Evolutionary conservation across 2,888 invertebrate genomes (phyloP).

Genomic region (Andricus quercusramuli): DNA sequence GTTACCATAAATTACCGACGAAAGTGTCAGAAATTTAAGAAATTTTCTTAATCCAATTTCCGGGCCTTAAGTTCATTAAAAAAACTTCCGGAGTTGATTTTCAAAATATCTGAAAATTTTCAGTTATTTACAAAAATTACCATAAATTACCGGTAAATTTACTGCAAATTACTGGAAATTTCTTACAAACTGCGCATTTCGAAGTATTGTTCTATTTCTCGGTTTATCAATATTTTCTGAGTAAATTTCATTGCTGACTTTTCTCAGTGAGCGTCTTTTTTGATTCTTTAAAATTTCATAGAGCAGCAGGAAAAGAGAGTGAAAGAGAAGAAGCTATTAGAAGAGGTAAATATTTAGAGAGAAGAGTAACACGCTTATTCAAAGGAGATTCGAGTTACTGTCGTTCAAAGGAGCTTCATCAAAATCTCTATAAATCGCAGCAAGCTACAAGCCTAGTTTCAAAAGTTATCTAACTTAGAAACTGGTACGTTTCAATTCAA

Average conservation of each 20-base stretch:
- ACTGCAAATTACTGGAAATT: too few species aligned
- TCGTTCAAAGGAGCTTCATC: not conserved
- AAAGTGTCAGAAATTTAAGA: too few species aligned
- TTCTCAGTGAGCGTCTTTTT: slow-evolving; percentile 43
- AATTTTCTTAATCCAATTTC: too few species aligned
- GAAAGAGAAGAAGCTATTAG: slow-evolving; percentile 33
- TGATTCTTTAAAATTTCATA: slow-evolving; percentile 18
- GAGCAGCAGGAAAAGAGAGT: not conserved
- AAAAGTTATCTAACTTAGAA: slow-evolving; percentile 11
- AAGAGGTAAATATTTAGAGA: slow-evolving; percentile 57
- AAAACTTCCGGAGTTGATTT: too few species aligned
- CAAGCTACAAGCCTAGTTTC: not conserved
- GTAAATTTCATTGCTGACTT: not conserved
- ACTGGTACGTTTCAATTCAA: not conserved
- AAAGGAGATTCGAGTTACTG: slow-evolving; percentile 50
- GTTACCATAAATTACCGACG: too few species aligned
- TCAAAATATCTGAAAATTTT: too few species aligned
- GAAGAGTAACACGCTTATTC: slow-evolving; percentile 49
- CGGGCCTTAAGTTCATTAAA: too few species aligned
- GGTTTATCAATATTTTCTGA: not conserved
- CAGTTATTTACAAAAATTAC: too few species aligned
- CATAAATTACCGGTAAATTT: too few species aligned
- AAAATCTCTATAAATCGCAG: slow-evolving; percentile 29
- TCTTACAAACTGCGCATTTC: too few species aligned
- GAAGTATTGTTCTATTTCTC: too few species aligned